phyloP scores from a whole-genome alignment of 2,888 invertebrate species.

The Parnassius mnemosyne region DNA sequence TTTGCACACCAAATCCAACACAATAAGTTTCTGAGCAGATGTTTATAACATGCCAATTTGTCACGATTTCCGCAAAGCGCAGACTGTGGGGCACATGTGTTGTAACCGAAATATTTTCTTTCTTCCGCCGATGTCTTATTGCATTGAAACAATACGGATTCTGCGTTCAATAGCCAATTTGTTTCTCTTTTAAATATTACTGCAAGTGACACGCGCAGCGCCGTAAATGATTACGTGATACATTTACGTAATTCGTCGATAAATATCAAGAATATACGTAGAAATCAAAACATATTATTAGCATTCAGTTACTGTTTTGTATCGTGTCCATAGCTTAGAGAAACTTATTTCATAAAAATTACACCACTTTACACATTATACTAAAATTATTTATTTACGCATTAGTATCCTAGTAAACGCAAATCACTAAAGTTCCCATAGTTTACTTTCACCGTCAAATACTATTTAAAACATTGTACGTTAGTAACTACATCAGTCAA shows the following conservation, averaged over 20 bases:
- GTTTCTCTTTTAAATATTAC: conserved; percentile 1
- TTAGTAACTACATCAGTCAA: too few species aligned
- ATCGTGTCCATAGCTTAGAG: too few species aligned
- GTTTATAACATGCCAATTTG: conserved; percentile 13
- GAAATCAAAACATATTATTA: too few species aligned
- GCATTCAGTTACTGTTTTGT: too few species aligned
- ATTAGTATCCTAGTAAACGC: too few species aligned
- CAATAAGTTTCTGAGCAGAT: conserved; percentile 20
- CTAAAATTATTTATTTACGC: too few species aligned
- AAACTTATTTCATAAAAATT: too few species aligned
- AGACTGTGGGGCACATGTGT: conserved; percentile 13
- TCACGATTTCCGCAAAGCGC: conserved; percentile 16
- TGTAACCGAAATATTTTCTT: conserved; percentile 17
- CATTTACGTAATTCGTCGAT: background rate
- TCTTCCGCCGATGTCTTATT: conserved; percentile 10
- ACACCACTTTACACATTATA: too few species aligned
- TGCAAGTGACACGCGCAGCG: background rate
- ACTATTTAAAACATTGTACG: too few species aligned
- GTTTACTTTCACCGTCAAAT: too few species aligned
- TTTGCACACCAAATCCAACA: background rate
- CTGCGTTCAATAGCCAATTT: conserved; percentile 5
- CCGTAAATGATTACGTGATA: background rate
- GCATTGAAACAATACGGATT: conserved; percentile 12
- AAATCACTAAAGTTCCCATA: too few species aligned
- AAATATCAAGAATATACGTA: background rate